Evolutionary conservation across 2,113 vertebrate genomes (phyloP).

Genomic region (Gasterosteus nipponicus): DNA sequence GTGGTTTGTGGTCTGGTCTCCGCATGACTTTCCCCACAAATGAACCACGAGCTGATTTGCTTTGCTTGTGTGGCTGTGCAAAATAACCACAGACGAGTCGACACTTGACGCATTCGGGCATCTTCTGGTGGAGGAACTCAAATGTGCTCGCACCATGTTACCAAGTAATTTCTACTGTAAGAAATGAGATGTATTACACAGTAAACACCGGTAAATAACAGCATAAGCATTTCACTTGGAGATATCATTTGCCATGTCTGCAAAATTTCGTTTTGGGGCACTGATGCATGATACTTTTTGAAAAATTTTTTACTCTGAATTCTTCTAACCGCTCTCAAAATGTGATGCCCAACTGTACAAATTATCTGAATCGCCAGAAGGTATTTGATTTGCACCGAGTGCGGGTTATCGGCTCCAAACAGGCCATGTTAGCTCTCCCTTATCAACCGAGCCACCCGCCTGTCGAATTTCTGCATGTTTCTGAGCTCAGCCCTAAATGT

Average conservation of each 20-base stretch:
- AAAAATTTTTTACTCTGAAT: conserved; percentile 56
- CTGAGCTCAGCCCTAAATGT: conserved; percentile 77
- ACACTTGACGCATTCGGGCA: conserved; percentile 9
- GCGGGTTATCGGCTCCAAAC: conserved; percentile 77
- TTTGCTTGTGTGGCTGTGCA: conserved; percentile 35
- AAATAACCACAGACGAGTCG: conserved; percentile 34
- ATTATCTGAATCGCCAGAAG: conserved; percentile 75
- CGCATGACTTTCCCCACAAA: conserved; percentile 45
- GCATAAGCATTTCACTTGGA: conserved; percentile 62
- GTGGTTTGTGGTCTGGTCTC: conserved; percentile 55
- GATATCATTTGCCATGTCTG: conserved; percentile 66
- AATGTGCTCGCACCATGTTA: conserved; percentile 11
- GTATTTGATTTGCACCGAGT: conserved; percentile 80
- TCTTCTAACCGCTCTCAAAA: conserved; percentile 60
- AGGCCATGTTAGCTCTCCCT: conserved; percentile 74
- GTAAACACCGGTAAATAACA: conserved; percentile 55
- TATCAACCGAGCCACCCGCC: conserved; percentile 76
- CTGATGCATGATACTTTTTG: conserved; percentile 65
- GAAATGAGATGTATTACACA: conserved; percentile 33
- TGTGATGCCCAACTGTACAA: conserved; percentile 75
- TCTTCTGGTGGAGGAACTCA: conserved; percentile 11
- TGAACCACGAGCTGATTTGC: conserved; percentile 55
- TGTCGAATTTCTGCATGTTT: conserved; percentile 72
- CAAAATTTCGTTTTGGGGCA: conserved; percentile 62
- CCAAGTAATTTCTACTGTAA: conserved; percentile 24